These are phyloP conservation scores for Acanthornis magna DNA, from an alignment of 2,797 vertebrate genomes.

Conservation along the genomic window DNA sequence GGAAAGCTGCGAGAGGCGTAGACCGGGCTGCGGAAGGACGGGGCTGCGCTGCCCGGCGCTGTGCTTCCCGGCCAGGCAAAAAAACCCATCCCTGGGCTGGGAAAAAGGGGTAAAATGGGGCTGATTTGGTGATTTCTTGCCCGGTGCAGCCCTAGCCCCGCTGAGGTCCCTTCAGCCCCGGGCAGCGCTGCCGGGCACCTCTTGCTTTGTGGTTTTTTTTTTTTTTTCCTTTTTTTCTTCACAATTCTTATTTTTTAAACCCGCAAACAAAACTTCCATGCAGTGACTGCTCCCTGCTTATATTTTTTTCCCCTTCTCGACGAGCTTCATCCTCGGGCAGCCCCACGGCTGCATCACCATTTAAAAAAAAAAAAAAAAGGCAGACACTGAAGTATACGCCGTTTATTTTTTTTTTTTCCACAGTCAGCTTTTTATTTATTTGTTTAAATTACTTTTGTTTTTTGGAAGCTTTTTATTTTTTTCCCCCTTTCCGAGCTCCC, in stretches of 20 bases:
- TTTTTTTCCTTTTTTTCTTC: rapidly evolving
- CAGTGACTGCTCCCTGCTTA: not conserved
- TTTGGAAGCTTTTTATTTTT: not conserved
- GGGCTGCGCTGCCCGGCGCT: not conserved
- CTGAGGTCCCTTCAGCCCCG: not conserved
- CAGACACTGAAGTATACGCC: not conserved
- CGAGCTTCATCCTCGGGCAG: rapidly evolving
- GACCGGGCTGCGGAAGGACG: not conserved
- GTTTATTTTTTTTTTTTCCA: not conserved
- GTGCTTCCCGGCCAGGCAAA: not conserved
- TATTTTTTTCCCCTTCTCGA: rapidly evolving
- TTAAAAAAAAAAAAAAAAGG: not conserved
- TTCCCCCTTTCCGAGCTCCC: not conserved
- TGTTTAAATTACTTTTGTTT: not conserved
- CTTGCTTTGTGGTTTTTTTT: rapidly evolving
- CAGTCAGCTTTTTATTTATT: not conserved
- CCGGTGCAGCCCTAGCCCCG: not conserved
- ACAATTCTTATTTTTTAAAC: not conserved
- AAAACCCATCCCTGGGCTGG: rapidly evolving
- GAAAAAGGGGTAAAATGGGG: not conserved
- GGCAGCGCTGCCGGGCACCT: not conserved
- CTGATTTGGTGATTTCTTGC: not conserved
- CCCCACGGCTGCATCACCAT: not conserved
- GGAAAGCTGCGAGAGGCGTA: not conserved
- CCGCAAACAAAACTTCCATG: not conserved